Percentiles rank a stretch among this genome's conserved stretches.
phyloP scores from a whole-genome alignment of 2,888 invertebrate genomes.

The Gastracanthus pulcherrimus region DNA sequence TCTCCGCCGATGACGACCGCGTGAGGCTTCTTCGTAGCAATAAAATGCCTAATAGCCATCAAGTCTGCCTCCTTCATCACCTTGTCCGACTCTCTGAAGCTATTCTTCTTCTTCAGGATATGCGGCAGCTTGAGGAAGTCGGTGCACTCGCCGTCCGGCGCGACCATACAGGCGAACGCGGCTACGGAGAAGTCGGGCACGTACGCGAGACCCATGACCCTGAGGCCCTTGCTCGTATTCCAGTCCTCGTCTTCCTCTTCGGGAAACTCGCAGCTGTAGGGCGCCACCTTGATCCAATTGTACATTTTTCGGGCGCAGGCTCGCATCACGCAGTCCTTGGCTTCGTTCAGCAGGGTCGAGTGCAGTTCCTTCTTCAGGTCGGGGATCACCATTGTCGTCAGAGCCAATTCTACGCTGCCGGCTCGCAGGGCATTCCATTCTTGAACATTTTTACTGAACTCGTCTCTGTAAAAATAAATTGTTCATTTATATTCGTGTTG shows the following conservation, averaged over 20 bases:
- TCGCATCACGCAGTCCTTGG: constrained; percentile 91
- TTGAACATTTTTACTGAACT: constrained; percentile 94
- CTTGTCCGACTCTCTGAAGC: constrained; percentile 84
- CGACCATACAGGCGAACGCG: constrained; percentile 92
- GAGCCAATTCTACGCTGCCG: constrained; percentile 92
- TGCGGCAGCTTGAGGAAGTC: constrained; percentile 94
- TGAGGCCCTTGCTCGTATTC: constrained; percentile 90
- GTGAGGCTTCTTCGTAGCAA: constrained; percentile 94
- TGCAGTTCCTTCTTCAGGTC: constrained; percentile 92
- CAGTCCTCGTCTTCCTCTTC: constrained; percentile 96
- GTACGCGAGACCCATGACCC: constrained; percentile 93
- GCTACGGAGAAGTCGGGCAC: constrained; percentile 91
- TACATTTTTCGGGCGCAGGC: constrained; percentile 92
- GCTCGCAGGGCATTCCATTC: constrained; percentile 96
- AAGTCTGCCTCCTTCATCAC: constrained; percentile 84
- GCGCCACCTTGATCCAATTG: constrained; percentile 94
- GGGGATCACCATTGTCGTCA: constrained; percentile 93
- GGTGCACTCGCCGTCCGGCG: constrained; percentile 93
- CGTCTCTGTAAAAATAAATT: constrained; percentile 84
- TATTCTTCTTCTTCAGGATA: constrained; percentile 89
- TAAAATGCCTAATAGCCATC: constrained; percentile 87
- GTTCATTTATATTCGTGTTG: too few species aligned
- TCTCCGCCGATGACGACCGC: constrained; percentile 95
- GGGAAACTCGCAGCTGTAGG: constrained; percentile 85
- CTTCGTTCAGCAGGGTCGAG: constrained; percentile 88